A percentile compares a stretch with the other conserved stretches of the same genome.
phyloP scores from a whole-genome alignment of 1,140 invertebrate species.

The Gryon sp. region DNA sequence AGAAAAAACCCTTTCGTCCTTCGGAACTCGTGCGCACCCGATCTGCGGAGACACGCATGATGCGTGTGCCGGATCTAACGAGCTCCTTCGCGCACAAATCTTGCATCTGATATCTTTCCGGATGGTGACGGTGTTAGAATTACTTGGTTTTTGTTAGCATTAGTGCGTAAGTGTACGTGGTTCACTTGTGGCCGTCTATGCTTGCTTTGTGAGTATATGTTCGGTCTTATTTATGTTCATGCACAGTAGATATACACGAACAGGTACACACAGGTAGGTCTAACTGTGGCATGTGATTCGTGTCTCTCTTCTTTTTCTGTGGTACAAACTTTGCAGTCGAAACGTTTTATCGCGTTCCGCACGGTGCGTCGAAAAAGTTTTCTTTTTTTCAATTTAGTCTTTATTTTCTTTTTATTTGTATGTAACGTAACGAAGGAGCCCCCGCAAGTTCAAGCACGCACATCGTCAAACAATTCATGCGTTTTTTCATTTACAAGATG shows the following conservation, averaged over 20 bases:
- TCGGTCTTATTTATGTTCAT: too few relatives aligned
- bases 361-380: conserved; percentile 27
- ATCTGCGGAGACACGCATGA: conserved; percentile 69
- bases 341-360: conserved; percentile 55
- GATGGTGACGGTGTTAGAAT: conserved; percentile 19
- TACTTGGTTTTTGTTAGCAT: conserved; percentile 1
- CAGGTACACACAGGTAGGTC: not conserved
- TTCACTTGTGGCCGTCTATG: not conserved
- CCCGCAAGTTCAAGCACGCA: conserved; percentile 27
- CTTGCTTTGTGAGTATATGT: too few relatives aligned
- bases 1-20: conserved; percentile 12
- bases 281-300: conserved; percentile 28
- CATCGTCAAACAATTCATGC: conserved; percentile 59
- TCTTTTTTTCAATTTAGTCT: too few relatives aligned
- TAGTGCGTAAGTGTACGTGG: not conserved
- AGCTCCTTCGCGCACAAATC: conserved; percentile 58
- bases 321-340: conserved; percentile 27
- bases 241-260: too few relatives aligned
- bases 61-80: conserved; percentile 72
- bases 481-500: conserved; percentile 32
- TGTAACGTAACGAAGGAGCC: not conserved
- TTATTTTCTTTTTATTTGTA: conserved; percentile 2
- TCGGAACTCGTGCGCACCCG: not conserved
- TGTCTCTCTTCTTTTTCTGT: conserved; percentile 34
- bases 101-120: conserved; percentile 51